Evolutionary conservation across 2,113 vertebrate species (phyloP), one percentile per base, ranked within the genome.

Genomic region (Perca flavescens): DNA sequence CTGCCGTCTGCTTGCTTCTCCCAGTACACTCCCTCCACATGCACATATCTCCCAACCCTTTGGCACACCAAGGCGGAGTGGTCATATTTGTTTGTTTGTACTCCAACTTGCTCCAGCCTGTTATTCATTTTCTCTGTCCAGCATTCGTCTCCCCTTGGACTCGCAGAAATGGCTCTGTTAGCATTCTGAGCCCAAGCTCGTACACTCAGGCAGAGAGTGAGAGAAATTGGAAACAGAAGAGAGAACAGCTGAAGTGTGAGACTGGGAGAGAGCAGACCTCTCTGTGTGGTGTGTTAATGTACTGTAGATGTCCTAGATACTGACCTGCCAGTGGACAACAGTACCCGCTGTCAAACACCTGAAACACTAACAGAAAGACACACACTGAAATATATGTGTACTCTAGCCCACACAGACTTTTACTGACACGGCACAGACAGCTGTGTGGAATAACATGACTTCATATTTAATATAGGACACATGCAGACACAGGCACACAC

Each of bases 271-370:
- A 86, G 74, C 49, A 80, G 69, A 84, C 49, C 57, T 78, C 43
- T 56, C 53, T 89, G 88, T 79, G 72, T 79, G 80, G 21, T 61
- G 77, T 84, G 69, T 85, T 89, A 83, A 80, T 87, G 80, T 74
- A 69, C 85, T 78, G 63, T 49, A 67, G 78, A 86, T 82, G 85
- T 88, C 90, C 85, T 89, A 70, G 58, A 46, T 25, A 21, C 74
- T 74, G 82, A 91, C 82, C 81, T 72, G 60, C 73, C 73, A 80
- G 62, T 62, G 62, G 56, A 63, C 53, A 40, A 60, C n/a, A 15
- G 50, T 21, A 6, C 22, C 13, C 1, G 2, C 73, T 73, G 75
- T 62, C 64, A 79, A 47, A 80, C 79, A 90, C 73, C 54, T 69
- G 15, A 46, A 65, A 79, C 73, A 77, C 72, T 66, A 9, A 72